Conservation (phyloP, 1,140 invertebrate genomes). For the Geopemphigus sp. region DNA sequence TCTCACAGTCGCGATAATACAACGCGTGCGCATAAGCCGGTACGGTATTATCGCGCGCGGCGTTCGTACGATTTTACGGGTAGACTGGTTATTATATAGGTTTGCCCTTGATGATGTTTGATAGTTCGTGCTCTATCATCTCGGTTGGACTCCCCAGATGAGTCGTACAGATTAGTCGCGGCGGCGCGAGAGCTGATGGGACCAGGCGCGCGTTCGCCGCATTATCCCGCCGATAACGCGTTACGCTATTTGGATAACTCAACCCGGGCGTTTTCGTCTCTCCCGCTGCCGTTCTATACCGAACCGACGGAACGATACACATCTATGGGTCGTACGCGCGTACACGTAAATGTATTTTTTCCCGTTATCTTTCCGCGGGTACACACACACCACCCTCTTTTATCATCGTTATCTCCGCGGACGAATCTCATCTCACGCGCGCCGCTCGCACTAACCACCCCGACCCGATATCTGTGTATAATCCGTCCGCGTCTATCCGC, state of each 20-base stretch:
- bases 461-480: too few relatives aligned
- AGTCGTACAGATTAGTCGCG: constrained; percentile 35
- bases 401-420: constrained; percentile 39
- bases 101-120: constrained; percentile 50
- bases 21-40: constrained; percentile 6
- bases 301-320: constrained; percentile 43
- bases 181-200: constrained; percentile 19
- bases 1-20: constrained; percentile 37
- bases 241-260: constrained; percentile 38
- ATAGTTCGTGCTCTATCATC: constrained; percentile 50
- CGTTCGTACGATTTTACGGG: neutral
- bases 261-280: constrained; percentile 32
- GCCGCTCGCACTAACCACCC: too few relatives aligned
- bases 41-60: neutral
- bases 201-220: constrained; percentile 33
- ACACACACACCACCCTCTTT: constrained; percentile 36
- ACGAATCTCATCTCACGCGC: constrained; percentile 16
- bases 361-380: constrained; percentile 17
- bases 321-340: constrained; percentile 21
- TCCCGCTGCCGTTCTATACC: constrained; percentile 27
- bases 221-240: constrained; percentile 46
- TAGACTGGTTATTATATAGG: constrained; percentile 47
- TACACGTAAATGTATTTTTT: neutral
- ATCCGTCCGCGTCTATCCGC: too few relatives aligned
- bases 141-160: constrained; percentile 48